Evolutionary conservation across 2,888 invertebrate genomes (phyloP).

Genomic region (Chouioia cunea): DNA sequence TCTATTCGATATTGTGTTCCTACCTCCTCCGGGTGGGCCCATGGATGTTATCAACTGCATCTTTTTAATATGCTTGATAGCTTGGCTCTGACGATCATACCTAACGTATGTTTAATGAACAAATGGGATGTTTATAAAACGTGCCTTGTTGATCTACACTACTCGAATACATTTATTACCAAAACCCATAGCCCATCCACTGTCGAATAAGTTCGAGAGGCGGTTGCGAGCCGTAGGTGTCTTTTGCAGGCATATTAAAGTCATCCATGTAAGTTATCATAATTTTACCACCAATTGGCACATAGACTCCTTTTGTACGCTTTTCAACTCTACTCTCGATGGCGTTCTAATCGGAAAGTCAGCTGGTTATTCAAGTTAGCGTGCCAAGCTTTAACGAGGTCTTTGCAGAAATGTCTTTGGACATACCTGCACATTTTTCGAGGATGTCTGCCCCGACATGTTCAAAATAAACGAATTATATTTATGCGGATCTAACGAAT

Average conservation of each 20-base stretch:
- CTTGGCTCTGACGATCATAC: conserved; percentile 85
- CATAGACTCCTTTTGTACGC: conserved; percentile 85
- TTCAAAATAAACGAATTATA: conserved; percentile 82
- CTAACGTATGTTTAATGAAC: conserved; percentile 46
- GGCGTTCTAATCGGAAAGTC: conserved; percentile 74
- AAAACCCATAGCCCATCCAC: conserved; percentile 91
- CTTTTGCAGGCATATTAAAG: conserved; percentile 93
- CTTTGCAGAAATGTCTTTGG: not conserved
- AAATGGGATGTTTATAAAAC: too few species aligned
- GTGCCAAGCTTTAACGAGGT: not conserved
- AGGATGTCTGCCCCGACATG: conserved; percentile 91
- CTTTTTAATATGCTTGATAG: conserved; percentile 81
- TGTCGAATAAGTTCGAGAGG: conserved; percentile 87
- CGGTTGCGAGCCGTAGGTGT: conserved; percentile 89
- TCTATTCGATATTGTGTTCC: conserved; percentile 83
- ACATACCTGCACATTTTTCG: conserved; percentile 76
- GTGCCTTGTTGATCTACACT: too few species aligned
- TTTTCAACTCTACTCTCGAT: conserved; percentile 91
- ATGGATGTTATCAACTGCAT: conserved; percentile 85
- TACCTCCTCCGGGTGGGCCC: conserved; percentile 90
- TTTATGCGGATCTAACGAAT: conserved; percentile 71
- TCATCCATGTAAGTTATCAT: conserved; percentile 92
- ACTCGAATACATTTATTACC: conserved; percentile 70
- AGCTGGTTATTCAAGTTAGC: not conserved
- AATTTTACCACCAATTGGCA: conserved; percentile 84